These are phyloP conservation scores for Odontocolon sp. DNA, from an alignment of 2,888 invertebrate genomes.

Conservation along the genomic window DNA sequence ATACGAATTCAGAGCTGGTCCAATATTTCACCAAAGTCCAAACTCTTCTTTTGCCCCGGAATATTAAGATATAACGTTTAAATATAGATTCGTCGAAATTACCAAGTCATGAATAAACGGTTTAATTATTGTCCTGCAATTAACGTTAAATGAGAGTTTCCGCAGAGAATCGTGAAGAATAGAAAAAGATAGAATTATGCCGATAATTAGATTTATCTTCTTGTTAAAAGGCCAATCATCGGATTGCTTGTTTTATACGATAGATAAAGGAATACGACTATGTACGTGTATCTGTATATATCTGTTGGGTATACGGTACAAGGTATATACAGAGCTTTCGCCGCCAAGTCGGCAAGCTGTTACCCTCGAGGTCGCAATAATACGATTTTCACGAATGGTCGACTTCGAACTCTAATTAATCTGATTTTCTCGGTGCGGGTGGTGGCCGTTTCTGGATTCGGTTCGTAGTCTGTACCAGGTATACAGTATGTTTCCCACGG, in stretches of 20 bases:
- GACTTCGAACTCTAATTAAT: slow-evolving; percentile 79
- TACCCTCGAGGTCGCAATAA: slow-evolving; percentile 71
- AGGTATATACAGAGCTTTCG: slow-evolving; percentile 9
- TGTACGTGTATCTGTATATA: no score
- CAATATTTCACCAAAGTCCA: slow-evolving; percentile 9
- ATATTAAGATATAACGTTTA: slow-evolving; percentile 1
- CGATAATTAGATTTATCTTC: no score
- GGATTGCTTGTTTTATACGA: no score
- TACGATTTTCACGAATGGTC: slow-evolving; percentile 76
- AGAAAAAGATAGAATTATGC: no score
- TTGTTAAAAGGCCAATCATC: no score
- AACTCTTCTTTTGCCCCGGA: slow-evolving; percentile 30
- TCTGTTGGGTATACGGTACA: no score
- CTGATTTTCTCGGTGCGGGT: slow-evolving; percentile 69
- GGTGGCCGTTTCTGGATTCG: background rate
- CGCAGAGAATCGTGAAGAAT: no score
- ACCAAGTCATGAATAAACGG: no score
- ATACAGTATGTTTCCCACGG: slow-evolving; percentile 6
- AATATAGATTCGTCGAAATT: background rate
- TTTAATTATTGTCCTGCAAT: no score
- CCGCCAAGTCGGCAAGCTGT: slow-evolving; percentile 59
- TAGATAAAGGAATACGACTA: no score
- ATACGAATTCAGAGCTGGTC: slow-evolving; percentile 3
- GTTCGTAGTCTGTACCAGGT: background rate
- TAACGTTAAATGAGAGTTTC: no score